Evolutionary conservation across 2,113 vertebrate species (phyloP).

Genomic region (Tachysurus vachellii): DNA sequence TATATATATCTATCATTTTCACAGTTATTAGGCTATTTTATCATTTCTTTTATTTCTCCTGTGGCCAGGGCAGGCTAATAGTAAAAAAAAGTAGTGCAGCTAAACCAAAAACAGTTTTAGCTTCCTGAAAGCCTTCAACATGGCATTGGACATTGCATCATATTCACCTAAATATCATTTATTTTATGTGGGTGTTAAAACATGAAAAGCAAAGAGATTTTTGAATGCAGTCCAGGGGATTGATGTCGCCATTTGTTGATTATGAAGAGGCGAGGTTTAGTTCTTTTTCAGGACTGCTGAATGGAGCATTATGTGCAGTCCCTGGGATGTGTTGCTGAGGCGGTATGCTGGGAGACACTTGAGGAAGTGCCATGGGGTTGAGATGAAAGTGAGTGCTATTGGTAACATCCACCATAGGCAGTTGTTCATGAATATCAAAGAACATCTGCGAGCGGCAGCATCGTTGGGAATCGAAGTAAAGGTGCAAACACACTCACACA

Average conservation of each 20-base stretch:
- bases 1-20: conserved; percentile 45
- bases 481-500: conserved; percentile 56
- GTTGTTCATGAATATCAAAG: conserved; percentile 85
- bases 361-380: conserved; percentile 70
- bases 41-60: conserved; percentile 38
- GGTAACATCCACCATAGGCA: conserved; percentile 76
- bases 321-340: conserved; percentile 67
- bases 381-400: conserved; percentile 77
- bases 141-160: conserved; percentile 19
- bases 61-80: background rate
- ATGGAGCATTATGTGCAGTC: conserved; percentile 59
- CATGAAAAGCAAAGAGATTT: conserved; percentile 37
- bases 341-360: conserved; percentile 68
- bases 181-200: conserved; percentile 46
- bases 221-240: conserved; percentile 37
- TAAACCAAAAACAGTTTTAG: conserved; percentile 15
- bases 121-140: conserved; percentile 21
- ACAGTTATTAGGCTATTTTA: conserved; percentile 42
- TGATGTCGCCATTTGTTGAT: conserved; percentile 54
- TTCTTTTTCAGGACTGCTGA: conserved; percentile 50
- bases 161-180: conserved; percentile 45
- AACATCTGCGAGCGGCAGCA: conserved; percentile 70
- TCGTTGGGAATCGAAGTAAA: conserved; percentile 44
- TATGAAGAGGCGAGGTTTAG: conserved; percentile 43
- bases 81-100: background rate